A percentile compares a stretch with the other conserved stretches of the same genome.
phyloP scores from a whole-genome alignment of 1,140 invertebrate species.

The Neuroterus valhalla region DNA sequence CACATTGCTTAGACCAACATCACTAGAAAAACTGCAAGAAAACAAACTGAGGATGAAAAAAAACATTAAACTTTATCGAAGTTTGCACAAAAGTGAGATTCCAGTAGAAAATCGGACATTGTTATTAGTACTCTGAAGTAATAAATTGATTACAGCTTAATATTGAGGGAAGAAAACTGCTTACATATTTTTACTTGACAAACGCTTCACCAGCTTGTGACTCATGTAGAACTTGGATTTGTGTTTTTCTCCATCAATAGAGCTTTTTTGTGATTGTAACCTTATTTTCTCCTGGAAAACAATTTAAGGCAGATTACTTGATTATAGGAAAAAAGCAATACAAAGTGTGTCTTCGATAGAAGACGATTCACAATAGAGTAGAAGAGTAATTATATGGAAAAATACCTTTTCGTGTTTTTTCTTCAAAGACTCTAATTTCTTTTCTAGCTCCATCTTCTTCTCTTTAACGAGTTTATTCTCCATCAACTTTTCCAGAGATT shows the following conservation, averaged over 20 bases:
- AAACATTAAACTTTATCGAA: conserved; percentile 8
- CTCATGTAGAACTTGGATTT: conserved; percentile 83
- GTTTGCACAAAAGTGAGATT: neutral
- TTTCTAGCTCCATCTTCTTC: conserved; percentile 88
- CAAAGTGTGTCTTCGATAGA: neutral
- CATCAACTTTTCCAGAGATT: conserved; percentile 87
- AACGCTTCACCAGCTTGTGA: conserved; percentile 84
- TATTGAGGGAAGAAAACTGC: conserved; percentile 59
- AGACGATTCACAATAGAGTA: neutral
- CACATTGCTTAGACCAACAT: conserved; percentile 58
- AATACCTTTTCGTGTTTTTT: conserved; percentile 90
- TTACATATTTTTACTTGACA: conserved; percentile 90
- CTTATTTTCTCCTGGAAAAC: conserved; percentile 76
- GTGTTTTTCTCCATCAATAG: conserved; percentile 78
- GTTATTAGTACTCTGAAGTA: neutral
- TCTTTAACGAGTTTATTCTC: conserved; percentile 89
- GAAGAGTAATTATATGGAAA: neutral
- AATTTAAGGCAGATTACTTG: neutral
- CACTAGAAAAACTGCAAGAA: conserved; percentile 67
- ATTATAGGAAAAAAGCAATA: too few species aligned
- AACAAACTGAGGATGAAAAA: conserved; percentile 10
- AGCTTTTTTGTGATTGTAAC: conserved; percentile 77
- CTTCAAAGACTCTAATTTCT: conserved; percentile 88
- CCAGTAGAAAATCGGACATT: conserved; percentile 7
- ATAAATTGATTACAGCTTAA: neutral